Evolutionary conservation across 1,140 invertebrate genomes (phyloP).

Genomic region (Danaus plexippus): DNA sequence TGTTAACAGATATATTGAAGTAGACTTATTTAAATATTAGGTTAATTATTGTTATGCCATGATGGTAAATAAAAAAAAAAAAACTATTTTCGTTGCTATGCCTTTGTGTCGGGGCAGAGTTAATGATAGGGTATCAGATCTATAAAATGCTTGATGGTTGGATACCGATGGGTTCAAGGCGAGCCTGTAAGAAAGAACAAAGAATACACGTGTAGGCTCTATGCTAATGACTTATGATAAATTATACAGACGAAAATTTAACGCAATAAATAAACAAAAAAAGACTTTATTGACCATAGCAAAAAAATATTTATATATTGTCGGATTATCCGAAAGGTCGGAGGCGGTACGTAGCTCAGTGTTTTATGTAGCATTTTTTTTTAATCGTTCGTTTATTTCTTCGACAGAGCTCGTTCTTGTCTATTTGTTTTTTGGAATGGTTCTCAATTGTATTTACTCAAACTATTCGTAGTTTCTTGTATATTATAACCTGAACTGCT

Average conservation of each 20-base stretch:
- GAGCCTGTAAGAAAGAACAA: slow-evolving; percentile 20
- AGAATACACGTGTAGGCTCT: slow-evolving; percentile 19
- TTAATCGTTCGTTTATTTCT: too few species aligned
- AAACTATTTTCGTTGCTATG: slow-evolving; percentile 10
- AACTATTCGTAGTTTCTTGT: too few species aligned
- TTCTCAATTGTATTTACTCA: too few species aligned
- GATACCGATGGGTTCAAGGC: slow-evolving; percentile 25
- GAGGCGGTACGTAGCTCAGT: too few species aligned
- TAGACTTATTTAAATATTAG: neutral
- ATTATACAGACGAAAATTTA: slow-evolving; percentile 10
- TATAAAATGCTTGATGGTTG: slow-evolving; percentile 16
- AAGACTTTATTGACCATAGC: too few species aligned
- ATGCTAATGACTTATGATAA: slow-evolving; percentile 16
- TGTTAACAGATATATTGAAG: slow-evolving; percentile 8
- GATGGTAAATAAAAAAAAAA: slow-evolving; percentile 11
- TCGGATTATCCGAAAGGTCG: too few species aligned
- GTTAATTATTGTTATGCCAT: slow-evolving; percentile 8
- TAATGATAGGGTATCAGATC: slow-evolving; percentile 22
- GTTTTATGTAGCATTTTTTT: too few species aligned
- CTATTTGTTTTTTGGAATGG: too few species aligned
- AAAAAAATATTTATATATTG: too few species aligned
- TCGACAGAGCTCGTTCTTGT: too few species aligned
- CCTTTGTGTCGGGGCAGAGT: slow-evolving; percentile 8
- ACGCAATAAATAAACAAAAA: slow-evolving; percentile 8
- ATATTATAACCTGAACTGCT: too few species aligned